A percentile compares a stretch with the other conserved stretches of the same genome.
Evolutionary conservation across 1,140 invertebrate species (phyloP).

Genomic region (Drosophila paulistorum): DNA sequence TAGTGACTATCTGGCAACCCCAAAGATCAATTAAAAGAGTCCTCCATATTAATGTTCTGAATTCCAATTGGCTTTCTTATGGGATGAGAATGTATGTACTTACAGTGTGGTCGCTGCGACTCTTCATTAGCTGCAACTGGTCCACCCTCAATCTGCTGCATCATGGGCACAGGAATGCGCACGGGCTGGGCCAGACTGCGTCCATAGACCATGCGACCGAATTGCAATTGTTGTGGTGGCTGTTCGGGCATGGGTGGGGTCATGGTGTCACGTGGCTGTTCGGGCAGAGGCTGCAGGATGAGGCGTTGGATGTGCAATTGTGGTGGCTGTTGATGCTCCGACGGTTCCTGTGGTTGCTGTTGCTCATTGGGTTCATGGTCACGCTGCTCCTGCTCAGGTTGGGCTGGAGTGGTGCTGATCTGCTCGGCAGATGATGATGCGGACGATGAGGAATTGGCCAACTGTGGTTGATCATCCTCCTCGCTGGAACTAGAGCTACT

Average conservation of each 20-base stretch:
- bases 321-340: constrained; percentile 53
- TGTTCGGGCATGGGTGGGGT: constrained; percentile 81
- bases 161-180: constrained; percentile 85
- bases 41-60: no score
- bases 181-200: constrained; percentile 83
- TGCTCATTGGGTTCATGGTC: constrained; percentile 65
- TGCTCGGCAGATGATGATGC: constrained; percentile 43
- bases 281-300: constrained; percentile 78
- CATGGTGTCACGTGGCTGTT: constrained; percentile 82
- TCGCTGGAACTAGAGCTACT: constrained; percentile 57
- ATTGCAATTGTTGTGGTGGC: constrained; percentile 74
- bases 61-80: no score
- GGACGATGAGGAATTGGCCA: constrained; percentile 14
- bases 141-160: constrained; percentile 80
- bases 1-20: no score
- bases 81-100: constrained; percentile 50
- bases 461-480: constrained; percentile 72
- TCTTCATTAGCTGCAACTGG: constrained; percentile 77
- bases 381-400: constrained; percentile 37
- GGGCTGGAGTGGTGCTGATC: constrained; percentile 35
- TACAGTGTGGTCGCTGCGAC: constrained; percentile 86
- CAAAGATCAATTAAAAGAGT: no score
- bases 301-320: constrained; percentile 71
- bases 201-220: constrained; percentile 84
- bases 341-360: constrained; percentile 56